Base-by-base conservation (phyloP, 2,888 invertebrate species). In the Drosophila histrio region DNA sequence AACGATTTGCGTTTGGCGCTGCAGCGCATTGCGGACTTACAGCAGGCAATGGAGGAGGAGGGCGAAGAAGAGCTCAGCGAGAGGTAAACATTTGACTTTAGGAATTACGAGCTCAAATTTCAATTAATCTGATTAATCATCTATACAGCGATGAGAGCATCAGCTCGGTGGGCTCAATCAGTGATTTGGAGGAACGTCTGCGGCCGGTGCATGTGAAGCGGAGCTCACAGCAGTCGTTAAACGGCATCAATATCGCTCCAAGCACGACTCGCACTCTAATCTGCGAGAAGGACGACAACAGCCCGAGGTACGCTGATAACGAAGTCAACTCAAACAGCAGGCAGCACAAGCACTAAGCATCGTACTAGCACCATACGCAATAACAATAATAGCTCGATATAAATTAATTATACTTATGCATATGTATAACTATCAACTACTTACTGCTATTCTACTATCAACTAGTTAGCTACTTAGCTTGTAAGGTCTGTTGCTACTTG, bases 21-120 rank as follows among this genome's bases (percentile, higher is more conserved):
- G 62, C 95, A 98, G 72, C 94, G 98, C 66, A 98, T 98, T 79
- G 95, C 97, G 44, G 98, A 98, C 89, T 93, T 99, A 72, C 98
- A 98, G 90, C 95, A 96, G 87, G 98, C 98, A 67, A 96, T 98
- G 91, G 97, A 97, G 77, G 97, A 96, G 0, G 97, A 96, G 85
- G 93, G 96, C 59, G 95, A 95, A 81, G 95, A 91, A 71, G 95
- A 91, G 70, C 87, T 90, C 26, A 91, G 90, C 64, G 92, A 91
- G 34, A 92, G 92, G 92, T 91, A 58, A 68, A 30, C 11, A 0
- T 1, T 8, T 6, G 0, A 13, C 15, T 6, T 1, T 38, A 22
- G 2, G n/a, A n/a, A 15, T 30, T 32, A n/a, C 9, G 8, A 6
- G 1, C 3, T 0, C 7, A 1, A 6, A 34, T 7, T 9, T 34